A percentile compares a stretch with the other conserved stretches of the same genome.
Conservation (phyloP, 2,113 vertebrate genomes). For the Fregetta grallaria region DNA sequence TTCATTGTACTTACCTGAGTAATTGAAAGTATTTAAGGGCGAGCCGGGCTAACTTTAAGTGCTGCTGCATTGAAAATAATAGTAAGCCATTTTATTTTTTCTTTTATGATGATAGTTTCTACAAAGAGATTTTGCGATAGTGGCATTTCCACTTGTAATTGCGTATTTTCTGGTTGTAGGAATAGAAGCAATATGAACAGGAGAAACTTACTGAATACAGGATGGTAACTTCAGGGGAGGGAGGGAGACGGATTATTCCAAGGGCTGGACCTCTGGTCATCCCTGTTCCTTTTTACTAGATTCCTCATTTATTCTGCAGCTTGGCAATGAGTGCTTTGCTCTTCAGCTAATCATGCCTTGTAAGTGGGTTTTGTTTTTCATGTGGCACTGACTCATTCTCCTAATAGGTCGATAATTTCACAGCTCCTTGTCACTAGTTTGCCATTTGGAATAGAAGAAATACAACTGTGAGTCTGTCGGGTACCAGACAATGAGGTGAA, state of each 20-base stretch:
- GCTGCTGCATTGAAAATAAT: neutral
- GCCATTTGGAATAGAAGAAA: neutral
- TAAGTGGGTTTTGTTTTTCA: conserved; percentile 27
- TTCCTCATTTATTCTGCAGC: neutral
- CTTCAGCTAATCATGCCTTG: conserved; percentile 35
- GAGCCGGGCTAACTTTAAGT: neutral
- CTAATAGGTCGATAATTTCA: conserved; percentile 23
- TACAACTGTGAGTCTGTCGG: neutral
- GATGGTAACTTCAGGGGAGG: neutral
- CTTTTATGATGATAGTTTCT: neutral
- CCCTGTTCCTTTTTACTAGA: neutral
- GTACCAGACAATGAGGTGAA: neutral
- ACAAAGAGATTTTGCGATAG: neutral
- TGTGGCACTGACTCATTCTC: conserved; percentile 48
- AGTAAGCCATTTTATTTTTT: neutral
- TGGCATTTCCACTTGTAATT: neutral
- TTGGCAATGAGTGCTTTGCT: neutral
- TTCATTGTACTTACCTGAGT: neutral
- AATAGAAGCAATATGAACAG: neutral
- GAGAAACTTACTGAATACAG: neutral
- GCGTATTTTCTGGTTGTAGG: neutral
- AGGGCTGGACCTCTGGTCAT: neutral
- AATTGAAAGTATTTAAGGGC: neutral
- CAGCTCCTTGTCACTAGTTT: neutral
- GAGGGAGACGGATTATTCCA: conserved; percentile 28